Evolutionary conservation across 2,888 invertebrate genomes (phyloP).

Genomic region (Disparrhopalites patrizii): DNA sequence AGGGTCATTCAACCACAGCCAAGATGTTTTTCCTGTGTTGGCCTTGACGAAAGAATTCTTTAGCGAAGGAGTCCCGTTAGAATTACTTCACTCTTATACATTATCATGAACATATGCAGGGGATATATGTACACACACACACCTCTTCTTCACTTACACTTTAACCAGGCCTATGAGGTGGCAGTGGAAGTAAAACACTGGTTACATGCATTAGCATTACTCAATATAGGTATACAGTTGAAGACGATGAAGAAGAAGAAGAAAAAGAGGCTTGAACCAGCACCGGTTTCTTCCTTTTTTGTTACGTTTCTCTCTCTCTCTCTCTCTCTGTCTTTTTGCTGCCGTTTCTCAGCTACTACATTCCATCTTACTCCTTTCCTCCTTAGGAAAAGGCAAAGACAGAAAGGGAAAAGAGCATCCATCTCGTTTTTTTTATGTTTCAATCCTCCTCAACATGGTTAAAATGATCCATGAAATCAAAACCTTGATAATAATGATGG

Average conservation of each 20-base stretch:
- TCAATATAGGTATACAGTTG: conserved; percentile 8
- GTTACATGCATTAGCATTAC: conserved; percentile 3
- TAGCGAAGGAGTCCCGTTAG: conserved; percentile 43
- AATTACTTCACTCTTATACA: conserved; percentile 34
- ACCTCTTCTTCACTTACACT: too few species aligned
- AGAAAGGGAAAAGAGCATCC: not conserved
- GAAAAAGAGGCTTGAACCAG: not conserved
- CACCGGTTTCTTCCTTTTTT: conserved; percentile 37
- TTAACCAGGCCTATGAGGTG: too few species aligned
- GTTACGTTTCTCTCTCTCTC: conserved; percentile 14
- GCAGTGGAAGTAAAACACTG: conserved; percentile 3
- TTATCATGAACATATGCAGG: conserved; percentile 22
- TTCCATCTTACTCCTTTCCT: too few species aligned
- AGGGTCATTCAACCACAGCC: conserved; percentile 49
- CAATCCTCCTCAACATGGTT: too few species aligned
- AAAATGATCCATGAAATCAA: too few species aligned
- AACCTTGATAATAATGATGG: too few species aligned
- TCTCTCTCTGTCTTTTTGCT: not conserved
- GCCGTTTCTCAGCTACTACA: too few species aligned
- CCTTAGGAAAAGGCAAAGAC: too few species aligned
- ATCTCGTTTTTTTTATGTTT: not conserved
- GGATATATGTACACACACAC: too few species aligned
- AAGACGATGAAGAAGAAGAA: not conserved
- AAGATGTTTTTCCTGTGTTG: conserved; percentile 48
- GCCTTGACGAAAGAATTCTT: conserved; percentile 49